A percentile compares a stretch with the other conserved stretches of the same genome.
These are phyloP conservation scores for Capitella teleta DNA, from an alignment of 1,140 invertebrate species.

Conservation along the genomic window DNA sequence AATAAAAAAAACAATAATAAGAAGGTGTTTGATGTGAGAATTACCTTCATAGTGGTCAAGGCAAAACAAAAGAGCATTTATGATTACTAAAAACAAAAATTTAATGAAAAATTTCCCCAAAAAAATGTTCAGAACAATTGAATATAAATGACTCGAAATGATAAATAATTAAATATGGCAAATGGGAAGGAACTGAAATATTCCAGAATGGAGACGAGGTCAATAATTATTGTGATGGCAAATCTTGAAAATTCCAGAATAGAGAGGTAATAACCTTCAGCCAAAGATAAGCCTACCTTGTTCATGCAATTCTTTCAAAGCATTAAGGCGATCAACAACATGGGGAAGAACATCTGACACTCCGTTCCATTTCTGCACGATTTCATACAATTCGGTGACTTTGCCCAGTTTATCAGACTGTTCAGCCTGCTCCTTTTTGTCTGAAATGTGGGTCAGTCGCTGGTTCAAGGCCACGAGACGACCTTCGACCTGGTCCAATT, in stretches of 20 bases:
- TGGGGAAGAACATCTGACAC: constrained; percentile 64
- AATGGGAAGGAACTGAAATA: neutral
- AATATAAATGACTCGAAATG: too few species aligned
- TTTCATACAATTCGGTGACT: constrained; percentile 65
- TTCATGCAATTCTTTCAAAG: constrained; percentile 73
- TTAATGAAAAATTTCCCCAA: neutral
- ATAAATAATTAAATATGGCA: neutral
- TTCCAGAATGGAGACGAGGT: neutral
- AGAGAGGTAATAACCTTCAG: neutral
- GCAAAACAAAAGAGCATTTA: neutral
- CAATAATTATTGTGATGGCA: neutral
- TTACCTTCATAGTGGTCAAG: neutral
- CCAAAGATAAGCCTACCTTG: constrained; percentile 47
- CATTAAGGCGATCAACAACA: constrained; percentile 68
- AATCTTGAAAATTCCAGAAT: neutral
- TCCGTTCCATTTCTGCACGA: constrained; percentile 70
- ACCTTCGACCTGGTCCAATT: constrained; percentile 70
- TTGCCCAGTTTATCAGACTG: constrained; percentile 69
- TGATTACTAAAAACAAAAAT: neutral
- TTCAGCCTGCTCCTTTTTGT: constrained; percentile 53
- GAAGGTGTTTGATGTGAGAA: neutral
- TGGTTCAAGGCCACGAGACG: constrained; percentile 59
- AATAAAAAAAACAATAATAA: neutral
- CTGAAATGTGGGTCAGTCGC: constrained; percentile 63
- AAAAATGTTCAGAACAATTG: neutral